Conservation (phyloP, 2,797 vertebrate species). For the Microchirus variegatus region DNA sequence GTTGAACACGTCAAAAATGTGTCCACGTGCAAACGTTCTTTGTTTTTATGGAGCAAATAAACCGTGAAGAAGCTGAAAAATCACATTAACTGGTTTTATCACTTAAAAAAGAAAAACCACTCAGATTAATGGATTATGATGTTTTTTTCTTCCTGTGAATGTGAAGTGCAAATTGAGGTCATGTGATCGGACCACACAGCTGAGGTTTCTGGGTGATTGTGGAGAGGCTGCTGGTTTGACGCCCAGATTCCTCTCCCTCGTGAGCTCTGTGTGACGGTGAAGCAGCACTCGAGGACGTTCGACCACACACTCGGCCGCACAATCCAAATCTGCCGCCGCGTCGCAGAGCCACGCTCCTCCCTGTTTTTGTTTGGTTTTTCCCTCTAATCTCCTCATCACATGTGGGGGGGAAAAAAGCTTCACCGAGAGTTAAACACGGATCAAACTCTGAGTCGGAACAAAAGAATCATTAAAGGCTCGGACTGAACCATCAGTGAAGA, state of each 20-base stretch:
- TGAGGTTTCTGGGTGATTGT: constrained; percentile 7
- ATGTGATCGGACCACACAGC: constrained; percentile 27
- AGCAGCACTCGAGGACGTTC: constrained; percentile 89
- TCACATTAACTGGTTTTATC: too few species aligned
- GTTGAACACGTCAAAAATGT: too few species aligned
- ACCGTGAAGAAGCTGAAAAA: too few species aligned
- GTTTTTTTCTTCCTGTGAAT: constrained; percentile 26
- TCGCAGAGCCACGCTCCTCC: constrained; percentile 83
- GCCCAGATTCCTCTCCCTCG: constrained; percentile 27
- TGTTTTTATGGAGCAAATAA: too few species aligned
- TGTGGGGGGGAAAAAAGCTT: constrained; percentile 83
- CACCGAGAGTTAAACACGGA: constrained; percentile 83
- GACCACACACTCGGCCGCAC: constrained; percentile 84
- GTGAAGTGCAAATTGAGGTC: constrained; percentile 59
- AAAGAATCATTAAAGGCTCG: constrained; percentile 84
- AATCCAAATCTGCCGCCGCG: constrained; percentile 92
- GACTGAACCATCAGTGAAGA: constrained; percentile 29
- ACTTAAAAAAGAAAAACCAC: too few species aligned
- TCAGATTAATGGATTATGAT: too few species aligned
- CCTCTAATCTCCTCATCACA: constrained; percentile 89
- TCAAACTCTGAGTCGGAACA: constrained; percentile 82
- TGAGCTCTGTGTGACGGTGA: constrained; percentile 76
- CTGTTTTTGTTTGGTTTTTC: constrained; percentile 70
- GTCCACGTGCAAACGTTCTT: too few species aligned
- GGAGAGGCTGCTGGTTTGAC: not conserved